phyloP scores from a whole-genome alignment of 2,888 invertebrate genomes.

The Yponomeuta malinellus region DNA sequence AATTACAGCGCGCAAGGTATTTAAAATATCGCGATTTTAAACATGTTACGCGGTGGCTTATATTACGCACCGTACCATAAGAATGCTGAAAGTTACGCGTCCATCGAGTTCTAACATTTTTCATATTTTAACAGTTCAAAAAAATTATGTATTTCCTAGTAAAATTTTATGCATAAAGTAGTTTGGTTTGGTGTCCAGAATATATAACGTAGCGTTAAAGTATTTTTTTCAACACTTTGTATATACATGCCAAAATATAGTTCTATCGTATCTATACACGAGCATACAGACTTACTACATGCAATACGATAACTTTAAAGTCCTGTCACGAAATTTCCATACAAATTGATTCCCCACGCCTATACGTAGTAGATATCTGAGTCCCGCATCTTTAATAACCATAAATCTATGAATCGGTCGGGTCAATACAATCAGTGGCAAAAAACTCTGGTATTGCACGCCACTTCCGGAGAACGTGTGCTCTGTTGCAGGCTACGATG shows the following conservation, averaged over 20 bases:
- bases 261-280: neutral
- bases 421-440: constrained; percentile 36
- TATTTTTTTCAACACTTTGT: too few relatives aligned
- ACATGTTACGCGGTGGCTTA: too few relatives aligned
- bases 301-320: neutral
- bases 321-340: constrained; percentile 48
- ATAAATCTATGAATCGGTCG: constrained; percentile 64
- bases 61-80: too few relatives aligned
- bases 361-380: constrained; percentile 49
- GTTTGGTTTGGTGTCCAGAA: too few relatives aligned
- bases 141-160: too few relatives aligned
- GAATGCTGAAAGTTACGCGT: too few relatives aligned
- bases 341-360: constrained; percentile 60
- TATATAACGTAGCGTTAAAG: too few relatives aligned
- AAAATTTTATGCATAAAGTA: too few relatives aligned
- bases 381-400: constrained; percentile 68
- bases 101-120: too few relatives aligned
- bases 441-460: constrained; percentile 26
- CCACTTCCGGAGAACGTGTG: neutral
- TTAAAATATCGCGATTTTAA: too few relatives aligned
- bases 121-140: too few relatives aligned
- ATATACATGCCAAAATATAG: neutral
- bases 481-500: neutral
- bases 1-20: too few relatives aligned
- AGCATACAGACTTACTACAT: neutral